Evolutionary conservation across 2,888 invertebrate genomes (phyloP).

Genomic region (Drosophila sordidula): DNA sequence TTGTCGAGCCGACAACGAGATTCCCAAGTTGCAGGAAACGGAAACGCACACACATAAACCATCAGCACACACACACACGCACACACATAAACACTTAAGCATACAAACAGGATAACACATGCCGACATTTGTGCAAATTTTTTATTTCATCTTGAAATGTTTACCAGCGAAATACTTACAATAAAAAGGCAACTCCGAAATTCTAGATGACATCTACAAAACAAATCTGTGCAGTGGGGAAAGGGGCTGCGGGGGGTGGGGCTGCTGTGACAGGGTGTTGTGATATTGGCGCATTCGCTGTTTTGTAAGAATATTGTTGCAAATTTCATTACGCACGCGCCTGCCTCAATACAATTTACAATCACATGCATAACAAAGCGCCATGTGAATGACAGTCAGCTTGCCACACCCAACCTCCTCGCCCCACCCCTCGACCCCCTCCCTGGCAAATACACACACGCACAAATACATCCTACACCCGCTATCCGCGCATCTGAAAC

Average conservation of each 20-base stretch:
- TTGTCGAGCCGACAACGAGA: conserved; percentile 58
- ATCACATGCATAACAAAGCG: conserved; percentile 74
- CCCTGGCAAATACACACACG: conserved; percentile 5
- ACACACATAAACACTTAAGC: conserved; percentile 7
- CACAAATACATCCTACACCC: conserved; percentile 15
- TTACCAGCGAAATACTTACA: conserved; percentile 64
- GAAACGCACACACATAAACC: conserved; percentile 52
- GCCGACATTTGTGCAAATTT: conserved; percentile 57
- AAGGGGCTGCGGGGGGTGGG: conserved; percentile 3
- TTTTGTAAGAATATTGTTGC: conserved; percentile 56
- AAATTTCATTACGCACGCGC: conserved; percentile 75
- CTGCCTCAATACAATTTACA: conserved; percentile 74
- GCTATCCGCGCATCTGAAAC: conserved; percentile 8
- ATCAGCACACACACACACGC: conserved; percentile 18
- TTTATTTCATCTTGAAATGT: conserved; percentile 64
- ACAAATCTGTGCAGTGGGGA: conserved; percentile 59
- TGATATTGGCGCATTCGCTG: conserved; percentile 24
- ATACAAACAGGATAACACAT: conserved; percentile 22
- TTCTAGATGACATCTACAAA: conserved; percentile 56
- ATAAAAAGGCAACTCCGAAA: conserved; percentile 66
- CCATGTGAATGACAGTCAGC: conserved; percentile 62
- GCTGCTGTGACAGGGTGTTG: not conserved
- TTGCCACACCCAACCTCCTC: not conserved
- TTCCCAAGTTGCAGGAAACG: conserved; percentile 56
- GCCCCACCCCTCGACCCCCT: not conserved